A percentile compares a stretch with the other conserved stretches of the same genome.
Evolutionary conservation across 2,888 invertebrate species (phyloP).

Genomic region (Vanessa cardui): DNA sequence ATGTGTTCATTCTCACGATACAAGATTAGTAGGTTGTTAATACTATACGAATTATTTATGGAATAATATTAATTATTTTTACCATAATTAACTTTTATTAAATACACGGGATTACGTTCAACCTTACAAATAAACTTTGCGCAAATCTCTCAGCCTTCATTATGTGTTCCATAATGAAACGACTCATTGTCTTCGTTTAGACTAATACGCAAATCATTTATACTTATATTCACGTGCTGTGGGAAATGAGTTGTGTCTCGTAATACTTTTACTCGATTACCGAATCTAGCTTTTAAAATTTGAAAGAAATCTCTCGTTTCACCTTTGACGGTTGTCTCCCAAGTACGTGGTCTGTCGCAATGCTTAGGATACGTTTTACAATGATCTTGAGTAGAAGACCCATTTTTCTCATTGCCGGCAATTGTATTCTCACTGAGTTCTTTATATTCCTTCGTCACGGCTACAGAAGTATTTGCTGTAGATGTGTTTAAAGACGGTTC

Average conservation of each 20-base stretch:
- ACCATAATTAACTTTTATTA: too few species aligned
- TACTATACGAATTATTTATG: too few species aligned
- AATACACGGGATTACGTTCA: too few species aligned
- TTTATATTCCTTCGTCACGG: constrained; percentile 1
- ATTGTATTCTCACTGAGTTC: constrained; percentile 22
- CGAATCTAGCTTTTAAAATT: constrained; percentile 60
- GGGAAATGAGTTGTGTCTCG: constrained; percentile 60
- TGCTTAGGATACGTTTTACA: constrained; percentile 48
- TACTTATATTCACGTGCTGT: constrained; percentile 22
- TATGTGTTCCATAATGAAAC: constrained; percentile 50
- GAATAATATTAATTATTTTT: too few species aligned
- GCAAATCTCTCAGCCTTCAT: constrained; percentile 40
- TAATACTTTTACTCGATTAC: constrained; percentile 53
- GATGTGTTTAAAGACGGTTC: not conserved
- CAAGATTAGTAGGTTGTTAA: constrained; percentile 5
- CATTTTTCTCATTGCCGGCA: not conserved
- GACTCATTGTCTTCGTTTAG: constrained; percentile 33
- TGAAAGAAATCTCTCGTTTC: constrained; percentile 69
- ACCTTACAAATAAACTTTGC: constrained; percentile 1
- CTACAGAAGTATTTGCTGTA: not conserved
- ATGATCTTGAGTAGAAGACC: not conserved
- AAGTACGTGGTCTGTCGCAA: constrained; percentile 61
- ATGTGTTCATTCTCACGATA: constrained; percentile 21
- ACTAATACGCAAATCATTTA: constrained; percentile 5
- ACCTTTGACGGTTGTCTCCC: constrained; percentile 67